A percentile compares a stretch with the other conserved stretches of the same genome.
Evolutionary conservation across 2,797 vertebrate genomes (phyloP).

Genomic region (Bradypus variegatus): DNA sequence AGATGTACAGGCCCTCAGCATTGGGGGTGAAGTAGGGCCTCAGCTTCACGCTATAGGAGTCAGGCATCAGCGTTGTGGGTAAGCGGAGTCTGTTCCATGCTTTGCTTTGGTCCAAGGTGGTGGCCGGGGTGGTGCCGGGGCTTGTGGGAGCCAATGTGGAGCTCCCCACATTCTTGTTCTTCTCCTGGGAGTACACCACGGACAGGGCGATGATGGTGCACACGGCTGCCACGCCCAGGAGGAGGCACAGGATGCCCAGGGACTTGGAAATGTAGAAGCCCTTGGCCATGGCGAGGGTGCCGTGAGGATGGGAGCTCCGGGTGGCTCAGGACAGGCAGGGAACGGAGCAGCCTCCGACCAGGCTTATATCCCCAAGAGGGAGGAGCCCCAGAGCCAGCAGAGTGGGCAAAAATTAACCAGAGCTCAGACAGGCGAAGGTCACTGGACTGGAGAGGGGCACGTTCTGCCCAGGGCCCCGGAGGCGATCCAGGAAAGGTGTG

Average conservation of each 20-base stretch:
- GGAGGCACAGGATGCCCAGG: slow-evolving; percentile 73
- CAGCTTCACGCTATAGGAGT: slow-evolving; percentile 77
- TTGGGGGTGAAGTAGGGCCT: slow-evolving; percentile 75
- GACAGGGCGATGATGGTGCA: slow-evolving; percentile 86
- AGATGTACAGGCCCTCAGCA: slow-evolving; percentile 71
- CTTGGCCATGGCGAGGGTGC: slow-evolving; percentile 79
- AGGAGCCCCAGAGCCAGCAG: slow-evolving; percentile 32
- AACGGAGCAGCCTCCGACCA: neutral
- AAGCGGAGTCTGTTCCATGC: slow-evolving; percentile 84
- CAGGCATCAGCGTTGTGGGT: slow-evolving; percentile 75
- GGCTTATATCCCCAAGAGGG: slow-evolving; percentile 56
- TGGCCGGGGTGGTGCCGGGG: accelerated
- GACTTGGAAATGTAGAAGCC: slow-evolving; percentile 87
- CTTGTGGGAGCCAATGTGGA: accelerated
- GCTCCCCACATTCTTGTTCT: slow-evolving; percentile 63
- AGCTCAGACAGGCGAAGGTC: slow-evolving; percentile 47
- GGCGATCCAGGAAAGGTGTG: neutral
- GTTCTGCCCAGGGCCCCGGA: neutral
- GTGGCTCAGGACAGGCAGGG: neutral
- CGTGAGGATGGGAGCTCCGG: accelerated
- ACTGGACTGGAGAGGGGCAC: neutral
- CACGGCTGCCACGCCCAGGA: slow-evolving; percentile 73
- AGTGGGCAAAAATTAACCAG: slow-evolving; percentile 74
- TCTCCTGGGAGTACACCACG: slow-evolving; percentile 84
- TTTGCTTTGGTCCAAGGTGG: neutral